Base-by-base conservation (phyloP, 2,888 invertebrate species). In the Salticus scenicus region DNA sequence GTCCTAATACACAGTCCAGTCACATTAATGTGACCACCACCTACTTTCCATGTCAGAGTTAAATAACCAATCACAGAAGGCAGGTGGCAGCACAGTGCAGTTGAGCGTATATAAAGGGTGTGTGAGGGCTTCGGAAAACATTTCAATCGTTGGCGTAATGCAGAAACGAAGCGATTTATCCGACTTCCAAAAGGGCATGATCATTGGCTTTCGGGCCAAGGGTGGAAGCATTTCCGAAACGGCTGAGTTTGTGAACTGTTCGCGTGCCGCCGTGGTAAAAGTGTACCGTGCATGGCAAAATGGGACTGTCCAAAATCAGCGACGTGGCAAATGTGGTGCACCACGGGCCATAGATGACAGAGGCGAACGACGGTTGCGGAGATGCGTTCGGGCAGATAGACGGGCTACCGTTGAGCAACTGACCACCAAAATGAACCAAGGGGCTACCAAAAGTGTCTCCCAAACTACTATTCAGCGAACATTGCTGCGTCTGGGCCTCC, bases 51-150 rank as follows among this genome's bases (percentile, higher is more conserved):
- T 10, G 37, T 37, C 37, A 37, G 10, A 7, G 66, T 66, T 24
- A 66, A 66, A 66, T 66, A 66, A 66, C 66, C 66, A 66, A 66
- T 66, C 66, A 66, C 66, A 66, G 66, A 66, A 66, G 66, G 66
- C 66, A 66, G 66, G 66, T 66, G 66, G 66, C 66, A 66, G 66
- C 66, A 66, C 66, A 66, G 27, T 66, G 66, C 66, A 66, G 66
- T 66, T 24, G 66, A 30, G 66, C 30, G 66, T 66, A 66, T 28
- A 66, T 66, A 66, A 66, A 66, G 66, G 66, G 30, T 66, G 66
- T 66, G 28, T 28, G 0, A 28, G 57, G 57, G 57, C 57, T n/a
- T 57, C 57, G 57, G 57, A 57, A 57, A 57, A 20, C 57, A 57
- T 57, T 57, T 57, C 20, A 57, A 57, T 57, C 57, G 20, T 57